Base-by-base conservation (phyloP, 1,140 invertebrate species). In the Hestina assimilis region DNA sequence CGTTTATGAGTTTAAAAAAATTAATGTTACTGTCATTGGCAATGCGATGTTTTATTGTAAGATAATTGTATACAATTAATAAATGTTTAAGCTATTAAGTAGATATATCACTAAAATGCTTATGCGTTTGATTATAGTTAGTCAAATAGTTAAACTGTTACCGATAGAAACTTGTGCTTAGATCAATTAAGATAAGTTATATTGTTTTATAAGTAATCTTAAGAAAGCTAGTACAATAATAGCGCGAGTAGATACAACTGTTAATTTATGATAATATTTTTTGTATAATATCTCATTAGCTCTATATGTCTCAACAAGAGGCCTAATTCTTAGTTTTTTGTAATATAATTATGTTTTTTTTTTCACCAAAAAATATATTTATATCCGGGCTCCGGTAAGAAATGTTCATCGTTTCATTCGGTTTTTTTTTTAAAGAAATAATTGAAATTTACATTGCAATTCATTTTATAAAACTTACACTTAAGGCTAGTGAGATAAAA, bases 151-250 rank as follows among this genome's bases (percentile, higher is more conserved):
- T 66, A 53, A 69, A 69, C 63, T 71, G 70, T 70, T 66, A 54
- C 43, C 19, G 12, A n/a, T 62, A 69, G 52, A 55, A 28, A 57
- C 48, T 53, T 43, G 33, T 51, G 33, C 31, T 55, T 38, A 53
- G 9, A 46, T 54, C n/a, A 14, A 38, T 54, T 35, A 62, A 33
- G 41, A 35, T 53, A 57, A 8, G 26, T n/a, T n/a, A n/a, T n/a
- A n/a, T n/a, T n/a, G n/a, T n/a, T 53, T 52, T 46, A 58, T 38
- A 31, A 33, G 35, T 60, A 40, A 41, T 42, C 24, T 51, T 58
- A 53, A 70, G 53, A 9, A 20, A 68, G 55, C 63, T 75, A 79
- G 73, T 75, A 77, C 73, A 79, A 79, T 79, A 79, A 79, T 72
- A 74, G 65, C 6, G 28, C 52, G 63, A 69, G 56, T 35, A 21